phyloP scores from a whole-genome alignment of 2,888 invertebrate genomes.

The Eugnorisma glareosa region DNA sequence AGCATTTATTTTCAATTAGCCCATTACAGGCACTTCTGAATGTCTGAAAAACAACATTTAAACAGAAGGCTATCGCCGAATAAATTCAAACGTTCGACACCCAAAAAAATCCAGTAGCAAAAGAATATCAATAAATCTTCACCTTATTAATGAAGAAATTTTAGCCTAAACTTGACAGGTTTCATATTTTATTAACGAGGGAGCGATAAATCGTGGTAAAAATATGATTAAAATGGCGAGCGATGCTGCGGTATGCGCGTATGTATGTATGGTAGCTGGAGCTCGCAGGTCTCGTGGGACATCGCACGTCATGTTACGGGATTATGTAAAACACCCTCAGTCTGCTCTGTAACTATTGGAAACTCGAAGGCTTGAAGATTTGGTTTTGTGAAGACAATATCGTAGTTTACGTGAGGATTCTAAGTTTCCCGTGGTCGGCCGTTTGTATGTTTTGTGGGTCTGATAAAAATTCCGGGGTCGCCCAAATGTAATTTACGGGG shows the following conservation, averaged over 20 bases:
- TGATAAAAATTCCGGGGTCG: too few relatives aligned
- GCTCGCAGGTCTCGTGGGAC: constrained; percentile 45
- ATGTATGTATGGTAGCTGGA: constrained; percentile 1
- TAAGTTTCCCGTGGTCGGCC: background rate
- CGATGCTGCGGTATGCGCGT: background rate
- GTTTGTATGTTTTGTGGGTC: background rate
- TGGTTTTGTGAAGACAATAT: constrained; percentile 4
- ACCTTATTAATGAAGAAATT: constrained; percentile 26
- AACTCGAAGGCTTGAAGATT: constrained; percentile 18
- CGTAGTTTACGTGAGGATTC: background rate
- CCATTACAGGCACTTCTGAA: too few relatives aligned
- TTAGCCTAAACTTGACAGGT: constrained; percentile 40
- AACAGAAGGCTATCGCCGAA: background rate
- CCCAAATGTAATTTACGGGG: background rate
- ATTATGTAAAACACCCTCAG: constrained; percentile 39
- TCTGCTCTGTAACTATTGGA: constrained; percentile 24
- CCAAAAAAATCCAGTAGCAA: background rate
- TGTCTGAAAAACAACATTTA: too few relatives aligned
- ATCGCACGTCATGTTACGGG: constrained; percentile 28
- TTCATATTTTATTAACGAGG: constrained; percentile 47
- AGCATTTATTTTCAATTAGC: too few relatives aligned
- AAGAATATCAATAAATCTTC: constrained; percentile 25
- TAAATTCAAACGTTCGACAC: background rate
- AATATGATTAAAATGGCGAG: constrained; percentile 46
- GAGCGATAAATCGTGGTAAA: constrained; percentile 51